Percentiles rank a stretch among this genome's conserved stretches.
Conservation (phyloP, 2,888 invertebrate species). For the Apodemia mormo region DNA sequence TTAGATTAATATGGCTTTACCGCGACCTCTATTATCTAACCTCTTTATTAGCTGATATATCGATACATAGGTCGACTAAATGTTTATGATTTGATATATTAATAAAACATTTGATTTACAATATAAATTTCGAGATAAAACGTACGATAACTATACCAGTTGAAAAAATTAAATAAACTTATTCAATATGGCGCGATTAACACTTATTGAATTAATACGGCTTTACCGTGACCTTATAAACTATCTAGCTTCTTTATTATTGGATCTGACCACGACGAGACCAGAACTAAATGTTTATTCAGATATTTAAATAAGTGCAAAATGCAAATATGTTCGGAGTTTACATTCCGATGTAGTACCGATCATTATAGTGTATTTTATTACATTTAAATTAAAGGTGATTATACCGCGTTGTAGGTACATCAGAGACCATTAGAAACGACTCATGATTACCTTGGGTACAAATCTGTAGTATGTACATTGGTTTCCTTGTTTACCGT, state of each 20-base stretch:
- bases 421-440: background rate
- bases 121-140: background rate
- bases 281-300: conserved; percentile 8
- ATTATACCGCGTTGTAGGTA: background rate
- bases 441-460: conserved; percentile 34
- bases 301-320: conserved; percentile 13
- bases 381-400: background rate
- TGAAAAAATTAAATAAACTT: background rate
- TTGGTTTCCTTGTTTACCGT: conserved; percentile 36
- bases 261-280: background rate
- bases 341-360: background rate
- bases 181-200: background rate
- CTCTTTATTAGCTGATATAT: background rate
- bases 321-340: conserved; percentile 5
- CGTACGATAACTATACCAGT: background rate
- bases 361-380: background rate
- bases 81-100: background rate
- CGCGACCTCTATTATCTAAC: conserved; percentile 2
- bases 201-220: background rate
- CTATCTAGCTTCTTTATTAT: background rate
- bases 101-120: background rate
- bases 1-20: conserved; percentile 4
- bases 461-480: conserved; percentile 27
- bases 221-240: conserved; percentile 13
- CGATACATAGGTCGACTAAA: background rate